phyloP scores from a whole-genome alignment of 53 echinoderm and acorn worm species.

The Arbacia lixula region DNA sequence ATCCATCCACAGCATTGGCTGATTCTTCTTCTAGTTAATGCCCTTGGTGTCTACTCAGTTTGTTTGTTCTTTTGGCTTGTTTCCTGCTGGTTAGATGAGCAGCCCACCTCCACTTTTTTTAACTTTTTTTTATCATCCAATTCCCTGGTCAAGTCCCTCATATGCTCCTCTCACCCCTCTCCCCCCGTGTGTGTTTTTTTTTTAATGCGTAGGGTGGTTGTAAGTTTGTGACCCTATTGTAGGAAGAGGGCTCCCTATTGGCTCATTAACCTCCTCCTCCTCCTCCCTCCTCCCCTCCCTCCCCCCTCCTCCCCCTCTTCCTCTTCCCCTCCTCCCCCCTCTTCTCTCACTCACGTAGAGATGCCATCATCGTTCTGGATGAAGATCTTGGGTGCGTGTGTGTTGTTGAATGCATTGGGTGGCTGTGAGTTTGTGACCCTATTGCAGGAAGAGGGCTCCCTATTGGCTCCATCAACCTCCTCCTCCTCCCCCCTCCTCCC shows the following conservation, averaged over 20 bases:
- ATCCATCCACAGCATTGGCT: no score
- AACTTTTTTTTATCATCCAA: no score
- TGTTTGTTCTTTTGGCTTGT: no score
- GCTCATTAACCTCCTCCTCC: conserved; percentile 6
- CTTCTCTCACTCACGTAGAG: background rate
- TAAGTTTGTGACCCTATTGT: conserved; percentile 49
- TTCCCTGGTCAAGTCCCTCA: background rate
- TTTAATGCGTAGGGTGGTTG: conserved; percentile 60
- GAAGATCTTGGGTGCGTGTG: conserved; percentile 73
- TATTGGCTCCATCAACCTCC: no score
- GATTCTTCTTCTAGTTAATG: no score
- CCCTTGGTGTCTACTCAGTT: no score
- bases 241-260: conserved; percentile 24
- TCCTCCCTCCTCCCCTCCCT: background rate
- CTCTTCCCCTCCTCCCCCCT: background rate
- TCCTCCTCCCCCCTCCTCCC: no score
- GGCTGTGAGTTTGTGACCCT: conserved; percentile 51
- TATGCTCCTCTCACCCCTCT: background rate
- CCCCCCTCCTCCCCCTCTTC: background rate
- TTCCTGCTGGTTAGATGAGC: no score
- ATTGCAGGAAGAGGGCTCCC: conserved; percentile 45
- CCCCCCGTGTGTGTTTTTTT: conserved; percentile 64
- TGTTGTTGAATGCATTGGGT: conserved; percentile 59
- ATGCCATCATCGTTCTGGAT: background rate
- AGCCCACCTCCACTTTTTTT: no score